A percentile compares a stretch with the other conserved stretches of the same genome.
phyloP scores from a whole-genome alignment of 2,797 vertebrate species.

The Microctenopoma stevenorrisi region DNA sequence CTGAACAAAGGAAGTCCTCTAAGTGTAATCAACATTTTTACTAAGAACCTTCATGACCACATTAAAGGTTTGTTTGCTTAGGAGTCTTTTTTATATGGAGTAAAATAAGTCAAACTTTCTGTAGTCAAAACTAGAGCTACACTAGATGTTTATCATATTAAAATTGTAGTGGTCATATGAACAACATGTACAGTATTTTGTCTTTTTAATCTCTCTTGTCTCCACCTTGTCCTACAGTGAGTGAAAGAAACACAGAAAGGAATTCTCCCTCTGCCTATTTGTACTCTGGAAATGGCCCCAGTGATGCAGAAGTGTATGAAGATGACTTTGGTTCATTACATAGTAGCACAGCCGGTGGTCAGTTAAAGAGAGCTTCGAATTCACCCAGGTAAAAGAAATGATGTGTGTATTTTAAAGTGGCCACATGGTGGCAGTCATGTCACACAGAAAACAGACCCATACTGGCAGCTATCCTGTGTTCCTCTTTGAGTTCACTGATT shows the following conservation, averaged over 20 bases:
- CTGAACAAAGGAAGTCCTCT: slow-evolving; percentile 93
- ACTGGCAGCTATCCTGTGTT: neutral
- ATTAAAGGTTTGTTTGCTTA: slow-evolving; percentile 84
- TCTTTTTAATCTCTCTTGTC: neutral
- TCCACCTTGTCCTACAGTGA: slow-evolving; percentile 65
- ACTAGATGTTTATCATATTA: neutral
- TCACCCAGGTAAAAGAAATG: slow-evolving; percentile 84
- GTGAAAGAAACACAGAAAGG: slow-evolving; percentile 84
- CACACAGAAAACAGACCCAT: slow-evolving; percentile 26
- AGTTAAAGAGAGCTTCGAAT: slow-evolving; percentile 79
- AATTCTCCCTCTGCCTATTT: slow-evolving; percentile 74
- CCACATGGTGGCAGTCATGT: slow-evolving; percentile 69
- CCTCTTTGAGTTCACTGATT: neutral
- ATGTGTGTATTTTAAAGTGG: slow-evolving; percentile 1
- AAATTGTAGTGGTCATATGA: neutral
- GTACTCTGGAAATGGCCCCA: slow-evolving; percentile 57
- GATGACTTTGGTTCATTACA: slow-evolving; percentile 91
- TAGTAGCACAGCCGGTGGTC: slow-evolving; percentile 83
- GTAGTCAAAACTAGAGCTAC: neutral
- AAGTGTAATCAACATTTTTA: slow-evolving; percentile 97
- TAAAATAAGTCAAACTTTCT: slow-evolving; percentile 1
- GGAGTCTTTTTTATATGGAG: neutral
- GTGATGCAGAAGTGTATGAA: slow-evolving; percentile 85
- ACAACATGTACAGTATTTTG: no score
- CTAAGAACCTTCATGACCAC: slow-evolving; percentile 87